Percentiles rank a stretch among this genome's conserved stretches.
phyloP scores from a whole-genome alignment of 2,888 invertebrate genomes.

The Plagodis pulveraria region DNA sequence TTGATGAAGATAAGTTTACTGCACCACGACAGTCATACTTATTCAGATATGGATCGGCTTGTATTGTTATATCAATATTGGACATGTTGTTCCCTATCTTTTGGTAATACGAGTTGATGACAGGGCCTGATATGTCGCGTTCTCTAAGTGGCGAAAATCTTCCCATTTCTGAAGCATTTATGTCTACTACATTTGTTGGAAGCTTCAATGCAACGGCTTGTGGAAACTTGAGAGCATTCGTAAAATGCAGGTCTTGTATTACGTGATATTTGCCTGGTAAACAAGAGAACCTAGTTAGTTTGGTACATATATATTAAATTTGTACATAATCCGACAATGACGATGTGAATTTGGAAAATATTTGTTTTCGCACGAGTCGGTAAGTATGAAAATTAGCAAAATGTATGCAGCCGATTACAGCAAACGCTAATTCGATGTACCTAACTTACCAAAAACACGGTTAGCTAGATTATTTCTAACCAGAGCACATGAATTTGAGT shows the following conservation, averaged over 20 bases:
- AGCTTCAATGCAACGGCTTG: slow-evolving; percentile 82
- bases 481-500: too few species aligned
- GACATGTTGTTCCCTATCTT: slow-evolving; percentile 52
- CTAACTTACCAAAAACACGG: too few species aligned
- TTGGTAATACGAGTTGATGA: slow-evolving; percentile 78
- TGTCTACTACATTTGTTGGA: slow-evolving; percentile 86
- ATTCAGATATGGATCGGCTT: slow-evolving; percentile 85
- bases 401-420: too few species aligned
- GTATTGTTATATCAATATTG: slow-evolving; percentile 64
- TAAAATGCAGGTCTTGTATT: slow-evolving; percentile 74
- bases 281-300: slow-evolving; percentile 5
- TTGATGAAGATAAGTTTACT: slow-evolving; percentile 87
- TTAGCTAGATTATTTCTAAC: too few species aligned
- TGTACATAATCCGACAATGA: too few species aligned
- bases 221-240: slow-evolving; percentile 79
- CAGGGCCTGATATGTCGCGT: slow-evolving; percentile 87
- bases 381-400: too few species aligned
- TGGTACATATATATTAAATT: too few species aligned
- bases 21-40: slow-evolving; percentile 89
- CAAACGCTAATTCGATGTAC: too few species aligned
- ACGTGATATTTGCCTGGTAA: slow-evolving; percentile 51
- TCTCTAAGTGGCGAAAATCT: slow-evolving; percentile 87
- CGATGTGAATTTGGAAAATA: too few species aligned
- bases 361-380: too few species aligned
- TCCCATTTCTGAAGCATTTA: slow-evolving; percentile 87